Conservation (phyloP, 2,797 vertebrate species). For the Hafferia zeledoni region DNA sequence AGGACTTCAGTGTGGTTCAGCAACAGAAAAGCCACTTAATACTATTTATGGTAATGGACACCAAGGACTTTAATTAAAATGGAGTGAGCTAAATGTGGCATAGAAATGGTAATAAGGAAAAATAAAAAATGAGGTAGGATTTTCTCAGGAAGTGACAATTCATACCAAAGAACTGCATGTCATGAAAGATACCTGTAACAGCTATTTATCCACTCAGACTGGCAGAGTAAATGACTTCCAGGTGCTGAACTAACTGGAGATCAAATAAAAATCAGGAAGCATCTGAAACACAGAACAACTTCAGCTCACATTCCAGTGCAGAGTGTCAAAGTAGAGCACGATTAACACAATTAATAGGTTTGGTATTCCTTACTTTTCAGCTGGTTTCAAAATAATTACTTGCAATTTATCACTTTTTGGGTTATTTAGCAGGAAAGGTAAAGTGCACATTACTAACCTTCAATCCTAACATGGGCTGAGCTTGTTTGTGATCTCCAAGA, state of each 20-base stretch:
- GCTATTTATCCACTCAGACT: background rate
- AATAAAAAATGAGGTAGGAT: constrained; percentile 58
- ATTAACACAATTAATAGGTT: background rate
- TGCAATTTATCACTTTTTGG: background rate
- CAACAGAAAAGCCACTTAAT: constrained; percentile 29
- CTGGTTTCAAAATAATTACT: background rate
- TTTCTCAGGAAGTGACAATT: constrained; percentile 25
- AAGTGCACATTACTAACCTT: background rate
- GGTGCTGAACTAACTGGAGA: background rate
- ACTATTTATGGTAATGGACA: constrained; percentile 21
- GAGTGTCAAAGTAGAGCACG: background rate
- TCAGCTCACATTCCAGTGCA: constrained; percentile 17
- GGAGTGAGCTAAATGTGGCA: background rate
- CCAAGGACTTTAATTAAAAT: constrained; percentile 17
- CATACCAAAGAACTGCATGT: background rate
- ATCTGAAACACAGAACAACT: background rate
- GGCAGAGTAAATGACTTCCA: background rate
- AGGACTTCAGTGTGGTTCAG: background rate
- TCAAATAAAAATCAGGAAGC: background rate
- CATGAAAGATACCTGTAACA: background rate
- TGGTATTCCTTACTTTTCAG: background rate
- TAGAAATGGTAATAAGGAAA: background rate
- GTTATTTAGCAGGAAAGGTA: background rate
- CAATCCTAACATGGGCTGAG: background rate
- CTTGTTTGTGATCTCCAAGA: background rate